These are phyloP conservation scores for Zingel zingel DNA, from an alignment of 2,113 vertebrate species.

Conservation along the genomic window DNA sequence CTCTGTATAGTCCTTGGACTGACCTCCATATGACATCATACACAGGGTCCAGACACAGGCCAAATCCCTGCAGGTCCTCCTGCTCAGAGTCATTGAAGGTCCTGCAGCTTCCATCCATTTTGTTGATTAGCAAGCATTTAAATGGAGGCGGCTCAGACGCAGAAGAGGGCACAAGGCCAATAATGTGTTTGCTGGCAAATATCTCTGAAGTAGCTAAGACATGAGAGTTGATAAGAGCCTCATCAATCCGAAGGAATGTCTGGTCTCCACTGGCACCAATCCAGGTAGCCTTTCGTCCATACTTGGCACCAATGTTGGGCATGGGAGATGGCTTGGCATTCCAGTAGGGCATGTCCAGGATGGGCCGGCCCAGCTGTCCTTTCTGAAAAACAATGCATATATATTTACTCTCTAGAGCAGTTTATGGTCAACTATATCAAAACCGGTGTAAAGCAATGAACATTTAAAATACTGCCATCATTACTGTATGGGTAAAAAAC, in stretches of 20 bases:
- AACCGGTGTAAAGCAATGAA: not conserved
- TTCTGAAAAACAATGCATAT: constrained; percentile 84
- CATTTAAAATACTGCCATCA: not conserved
- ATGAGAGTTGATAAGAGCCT: constrained; percentile 99
- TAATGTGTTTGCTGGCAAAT: constrained; percentile 98
- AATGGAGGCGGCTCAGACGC: constrained; percentile 96
- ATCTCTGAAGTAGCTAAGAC: constrained; percentile 98
- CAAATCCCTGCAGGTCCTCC: constrained; percentile 97
- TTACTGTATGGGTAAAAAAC: not conserved
- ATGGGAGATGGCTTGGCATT: constrained; percentile 97
- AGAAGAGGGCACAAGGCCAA: constrained; percentile 96
- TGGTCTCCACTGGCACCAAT: constrained; percentile 98
- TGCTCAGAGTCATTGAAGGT: constrained; percentile 99
- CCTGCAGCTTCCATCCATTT: constrained; percentile 98
- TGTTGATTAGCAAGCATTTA: constrained; percentile 98
- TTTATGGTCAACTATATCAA: not conserved
- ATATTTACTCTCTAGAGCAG: not conserved
- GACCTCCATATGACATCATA: constrained; percentile 99
- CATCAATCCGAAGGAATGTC: constrained; percentile 96
- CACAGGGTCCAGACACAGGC: constrained; percentile 97
- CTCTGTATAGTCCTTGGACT: constrained; percentile 37
- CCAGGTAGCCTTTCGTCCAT: constrained; percentile 98
- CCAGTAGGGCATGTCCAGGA: constrained; percentile 98
- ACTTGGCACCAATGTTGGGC: constrained; percentile 98
- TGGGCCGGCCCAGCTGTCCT: constrained; percentile 96